phyloP scores from a whole-genome alignment of 2,797 vertebrate species.

The Anomalospiza imberbis region DNA sequence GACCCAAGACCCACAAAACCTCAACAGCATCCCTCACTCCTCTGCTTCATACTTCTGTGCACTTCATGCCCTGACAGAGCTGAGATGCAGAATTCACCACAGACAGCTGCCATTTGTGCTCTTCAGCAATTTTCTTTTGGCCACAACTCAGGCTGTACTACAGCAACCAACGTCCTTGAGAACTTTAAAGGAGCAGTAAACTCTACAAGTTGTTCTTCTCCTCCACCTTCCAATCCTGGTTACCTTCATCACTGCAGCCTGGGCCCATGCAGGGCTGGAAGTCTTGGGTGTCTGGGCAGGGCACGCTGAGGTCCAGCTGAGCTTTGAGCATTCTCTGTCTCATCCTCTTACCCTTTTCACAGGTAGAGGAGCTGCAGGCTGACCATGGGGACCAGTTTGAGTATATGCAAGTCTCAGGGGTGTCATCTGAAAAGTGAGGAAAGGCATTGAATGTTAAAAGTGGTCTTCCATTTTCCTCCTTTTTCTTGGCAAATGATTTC shows the following conservation, averaged over 20 bases:
- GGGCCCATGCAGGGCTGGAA: constrained; percentile 99
- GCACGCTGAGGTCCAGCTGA: constrained; percentile 94
- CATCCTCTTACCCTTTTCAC: constrained; percentile 98
- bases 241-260: constrained; percentile 95
- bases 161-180: neutral
- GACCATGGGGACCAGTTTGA: constrained; percentile 99
- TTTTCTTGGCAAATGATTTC: neutral
- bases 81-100: neutral
- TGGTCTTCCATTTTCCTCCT: neutral
- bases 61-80: neutral
- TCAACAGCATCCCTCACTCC: neutral
- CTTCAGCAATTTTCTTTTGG: neutral
- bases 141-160: neutral
- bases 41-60: neutral
- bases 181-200: neutral
- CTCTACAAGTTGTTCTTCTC: neutral
- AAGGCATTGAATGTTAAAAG: neutral
- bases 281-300: constrained; percentile 96
- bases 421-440: constrained; percentile 83
- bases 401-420: constrained; percentile 98
- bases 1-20: neutral
- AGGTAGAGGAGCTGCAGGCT: constrained; percentile 96
- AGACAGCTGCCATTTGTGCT: neutral
- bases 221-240: neutral
- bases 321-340: constrained; percentile 98